Percentiles rank a stretch among this genome's conserved stretches.
Evolutionary conservation across 2,797 vertebrate species (phyloP).

Genomic region (Macroramphosus scolopax): DNA sequence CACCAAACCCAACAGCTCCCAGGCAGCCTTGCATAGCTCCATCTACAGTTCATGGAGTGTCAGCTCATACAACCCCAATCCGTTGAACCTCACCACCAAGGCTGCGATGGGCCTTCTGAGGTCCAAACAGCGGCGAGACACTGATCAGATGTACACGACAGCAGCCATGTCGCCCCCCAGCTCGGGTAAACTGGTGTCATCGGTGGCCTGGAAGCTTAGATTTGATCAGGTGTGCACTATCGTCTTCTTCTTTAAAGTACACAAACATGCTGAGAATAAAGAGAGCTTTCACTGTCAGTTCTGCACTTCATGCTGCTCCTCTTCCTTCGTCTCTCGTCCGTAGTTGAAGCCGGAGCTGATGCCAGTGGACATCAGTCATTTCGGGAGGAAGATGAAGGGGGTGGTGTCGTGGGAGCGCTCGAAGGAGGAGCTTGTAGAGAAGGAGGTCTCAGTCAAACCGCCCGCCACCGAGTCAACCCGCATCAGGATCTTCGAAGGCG

Average conservation of each 20-base stretch:
- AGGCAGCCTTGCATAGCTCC: slow-evolving; percentile 82
- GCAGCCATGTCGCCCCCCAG: slow-evolving; percentile 88
- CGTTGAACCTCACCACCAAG: slow-evolving; percentile 92
- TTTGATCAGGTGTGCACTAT: slow-evolving; percentile 85
- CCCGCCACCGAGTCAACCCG: slow-evolving; percentile 86
- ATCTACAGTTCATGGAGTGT: slow-evolving; percentile 95
- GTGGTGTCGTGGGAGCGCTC: slow-evolving; percentile 88
- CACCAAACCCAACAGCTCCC: slow-evolving; percentile 89
- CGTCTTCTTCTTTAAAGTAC: too few species aligned
- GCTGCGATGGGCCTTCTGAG: slow-evolving; percentile 90
- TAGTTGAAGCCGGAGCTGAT: slow-evolving; percentile 93
- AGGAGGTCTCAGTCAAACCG: slow-evolving; percentile 86
- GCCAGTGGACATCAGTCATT: slow-evolving; percentile 86
- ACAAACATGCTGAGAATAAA: too few species aligned
- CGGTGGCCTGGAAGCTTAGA: slow-evolving; percentile 90
- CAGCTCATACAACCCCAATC: slow-evolving; percentile 95
- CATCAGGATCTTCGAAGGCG: slow-evolving; percentile 99
- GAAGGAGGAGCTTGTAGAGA: slow-evolving; percentile 92
- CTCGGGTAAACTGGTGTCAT: slow-evolving; percentile 92
- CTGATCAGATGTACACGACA: slow-evolving; percentile 82
- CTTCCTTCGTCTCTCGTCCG: slow-evolving; percentile 13
- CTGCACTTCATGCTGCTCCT: too few species aligned
- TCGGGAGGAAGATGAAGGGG: slow-evolving; percentile 92
- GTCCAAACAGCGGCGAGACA: slow-evolving; percentile 88
- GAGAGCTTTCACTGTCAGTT: too few species aligned